Conservation (phyloP, 2,113 vertebrate genomes). For the Clupea harengus region DNA sequence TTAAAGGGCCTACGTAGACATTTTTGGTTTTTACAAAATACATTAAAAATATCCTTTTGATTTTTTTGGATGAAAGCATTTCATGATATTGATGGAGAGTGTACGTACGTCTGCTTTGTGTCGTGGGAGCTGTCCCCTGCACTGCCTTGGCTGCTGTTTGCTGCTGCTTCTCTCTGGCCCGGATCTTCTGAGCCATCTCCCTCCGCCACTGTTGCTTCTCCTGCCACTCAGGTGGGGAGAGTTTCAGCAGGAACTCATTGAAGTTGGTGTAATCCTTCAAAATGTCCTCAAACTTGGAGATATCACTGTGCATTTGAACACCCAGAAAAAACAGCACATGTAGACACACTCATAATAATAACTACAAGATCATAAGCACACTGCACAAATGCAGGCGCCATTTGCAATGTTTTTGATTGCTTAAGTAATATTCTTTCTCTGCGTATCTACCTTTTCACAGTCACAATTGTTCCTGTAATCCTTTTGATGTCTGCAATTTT, state of each 20-base stretch:
- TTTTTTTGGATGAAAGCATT: too few relatives aligned
- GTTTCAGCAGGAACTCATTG: slow-evolving; percentile 71
- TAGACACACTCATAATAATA: background rate
- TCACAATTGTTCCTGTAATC: slow-evolving; percentile 63
- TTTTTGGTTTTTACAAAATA: background rate
- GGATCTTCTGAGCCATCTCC: slow-evolving; percentile 37
- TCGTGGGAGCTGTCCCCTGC: background rate
- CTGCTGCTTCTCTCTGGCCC: background rate
- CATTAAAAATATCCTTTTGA: background rate
- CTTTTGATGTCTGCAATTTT: slow-evolving; percentile 63
- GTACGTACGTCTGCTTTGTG: too few relatives aligned
- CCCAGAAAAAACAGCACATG: background rate
- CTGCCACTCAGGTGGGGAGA: slow-evolving; percentile 75
- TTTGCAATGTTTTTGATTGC: background rate
- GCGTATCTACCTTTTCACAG: slow-evolving; percentile 68
- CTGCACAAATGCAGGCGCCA: background rate
- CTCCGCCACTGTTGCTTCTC: slow-evolving; percentile 45
- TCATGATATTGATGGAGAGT: background rate
- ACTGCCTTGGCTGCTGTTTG: background rate
- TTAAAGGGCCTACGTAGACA: background rate
- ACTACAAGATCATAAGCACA: background rate
- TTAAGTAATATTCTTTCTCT: background rate
- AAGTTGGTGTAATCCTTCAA: slow-evolving; percentile 68
- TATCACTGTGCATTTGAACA: slow-evolving; percentile 62
- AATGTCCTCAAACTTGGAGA: slow-evolving; percentile 63